Evolutionary conservation across 2,113 vertebrate genomes (phyloP).

Genomic region (pig (Sus scrofa)): DNA sequence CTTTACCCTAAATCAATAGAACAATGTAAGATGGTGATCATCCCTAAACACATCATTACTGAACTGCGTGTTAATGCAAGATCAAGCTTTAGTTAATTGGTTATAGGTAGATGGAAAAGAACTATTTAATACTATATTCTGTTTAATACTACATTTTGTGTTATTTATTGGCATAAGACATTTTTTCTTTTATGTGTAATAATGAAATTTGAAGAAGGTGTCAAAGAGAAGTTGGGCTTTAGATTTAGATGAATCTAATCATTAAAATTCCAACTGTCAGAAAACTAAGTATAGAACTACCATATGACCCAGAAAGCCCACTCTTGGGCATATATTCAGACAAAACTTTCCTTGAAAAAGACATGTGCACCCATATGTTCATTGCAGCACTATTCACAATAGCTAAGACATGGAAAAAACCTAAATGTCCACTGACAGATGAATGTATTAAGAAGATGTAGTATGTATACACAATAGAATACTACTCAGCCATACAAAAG

Average conservation of each 20-base stretch:
- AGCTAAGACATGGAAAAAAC: too few species aligned
- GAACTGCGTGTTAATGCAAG: not conserved
- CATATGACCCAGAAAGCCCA: too few species aligned
- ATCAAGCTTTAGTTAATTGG: not conserved
- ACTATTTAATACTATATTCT: not conserved
- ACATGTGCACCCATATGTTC: too few species aligned
- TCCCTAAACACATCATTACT: not conserved
- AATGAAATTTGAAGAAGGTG: not conserved
- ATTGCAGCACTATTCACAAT: too few species aligned
- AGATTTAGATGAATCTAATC: slow-evolving; percentile 1
- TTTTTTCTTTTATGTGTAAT: not conserved
- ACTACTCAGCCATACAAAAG: too few species aligned
- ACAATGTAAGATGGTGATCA: not conserved
- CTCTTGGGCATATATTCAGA: too few species aligned
- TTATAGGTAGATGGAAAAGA: not conserved
- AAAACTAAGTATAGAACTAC: too few species aligned
- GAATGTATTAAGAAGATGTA: too few species aligned
- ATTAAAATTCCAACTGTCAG: not conserved
- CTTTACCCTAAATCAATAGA: not conserved
- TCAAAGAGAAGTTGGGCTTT: not conserved
- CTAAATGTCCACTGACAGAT: too few species aligned
- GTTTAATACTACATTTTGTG: not conserved
- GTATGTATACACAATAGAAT: too few species aligned
- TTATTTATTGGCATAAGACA: slow-evolving; percentile 32
- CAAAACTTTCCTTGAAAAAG: too few species aligned